Conservation (phyloP, 2,797 vertebrate genomes). For the Lerista edwardsae region DNA sequence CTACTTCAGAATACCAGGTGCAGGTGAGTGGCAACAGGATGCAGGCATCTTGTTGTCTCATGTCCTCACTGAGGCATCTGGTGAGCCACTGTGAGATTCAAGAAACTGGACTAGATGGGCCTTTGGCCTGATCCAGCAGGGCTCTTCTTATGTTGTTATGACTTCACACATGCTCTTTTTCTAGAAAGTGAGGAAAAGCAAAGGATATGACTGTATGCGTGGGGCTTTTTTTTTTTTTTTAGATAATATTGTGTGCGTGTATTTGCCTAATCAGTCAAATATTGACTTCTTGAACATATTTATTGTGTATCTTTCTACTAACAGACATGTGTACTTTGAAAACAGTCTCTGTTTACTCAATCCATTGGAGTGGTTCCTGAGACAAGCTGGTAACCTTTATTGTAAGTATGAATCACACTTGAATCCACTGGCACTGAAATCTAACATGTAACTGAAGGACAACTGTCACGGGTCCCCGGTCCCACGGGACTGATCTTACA, state of each 20-base stretch:
- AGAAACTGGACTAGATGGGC: too few species aligned
- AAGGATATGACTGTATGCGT: not conserved
- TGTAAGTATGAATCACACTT: slow-evolving; percentile 10
- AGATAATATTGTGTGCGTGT: not conserved
- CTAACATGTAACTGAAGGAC: not conserved
- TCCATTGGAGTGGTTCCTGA: slow-evolving; percentile 19
- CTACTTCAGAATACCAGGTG: too few species aligned
- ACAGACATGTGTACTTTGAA: slow-evolving; percentile 14
- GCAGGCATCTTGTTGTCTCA: too few species aligned
- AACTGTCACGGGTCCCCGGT: not conserved
- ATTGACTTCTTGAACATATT: slow-evolving; percentile 29
- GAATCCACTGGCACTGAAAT: slow-evolving; percentile 8
- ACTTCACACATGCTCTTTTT: not conserved
- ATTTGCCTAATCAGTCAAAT: slow-evolving; percentile 19
- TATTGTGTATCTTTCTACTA: slow-evolving; percentile 9
- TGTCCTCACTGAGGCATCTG: too few species aligned
- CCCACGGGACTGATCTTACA: too few species aligned
- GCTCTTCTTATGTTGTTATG: too few species aligned
- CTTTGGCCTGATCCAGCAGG: too few species aligned
- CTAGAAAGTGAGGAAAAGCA: not conserved
- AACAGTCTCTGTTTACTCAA: slow-evolving; percentile 14
- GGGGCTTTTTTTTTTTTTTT: not conserved
- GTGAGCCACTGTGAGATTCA: too few species aligned
- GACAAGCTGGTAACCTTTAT: slow-evolving; percentile 3
- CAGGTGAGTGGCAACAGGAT: too few species aligned